phyloP scores from a whole-genome alignment of 2,797 vertebrate genomes.

The Cygnus olor region DNA sequence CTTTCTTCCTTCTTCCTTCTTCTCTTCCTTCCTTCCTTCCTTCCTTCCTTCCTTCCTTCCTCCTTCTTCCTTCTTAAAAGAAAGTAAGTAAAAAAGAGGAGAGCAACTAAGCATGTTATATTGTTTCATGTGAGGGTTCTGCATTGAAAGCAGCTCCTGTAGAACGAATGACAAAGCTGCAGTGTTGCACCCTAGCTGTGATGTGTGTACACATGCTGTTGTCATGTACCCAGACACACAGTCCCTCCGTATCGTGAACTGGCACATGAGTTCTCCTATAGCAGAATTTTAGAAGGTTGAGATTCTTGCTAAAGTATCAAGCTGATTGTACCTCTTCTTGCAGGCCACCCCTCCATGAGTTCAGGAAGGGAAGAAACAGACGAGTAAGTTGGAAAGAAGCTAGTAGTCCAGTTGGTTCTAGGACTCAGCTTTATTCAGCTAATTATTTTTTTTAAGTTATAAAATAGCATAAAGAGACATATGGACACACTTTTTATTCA shows the following conservation, averaged over 20 bases:
- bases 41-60: not conserved
- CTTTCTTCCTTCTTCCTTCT: too few relatives aligned
- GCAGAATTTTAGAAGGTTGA: not conserved
- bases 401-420: not conserved
- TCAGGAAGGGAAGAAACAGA: not conserved
- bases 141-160: not conserved
- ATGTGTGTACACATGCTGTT: not conserved
- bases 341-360: not conserved
- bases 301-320: not conserved
- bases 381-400: not conserved
- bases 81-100: too few relatives aligned
- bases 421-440: not conserved
- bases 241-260: not conserved
- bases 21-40: not conserved
- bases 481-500: not conserved
- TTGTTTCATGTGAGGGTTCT: not conserved
- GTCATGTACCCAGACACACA: not conserved
- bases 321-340: not conserved
- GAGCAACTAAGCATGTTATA: not conserved
- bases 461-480: not conserved
- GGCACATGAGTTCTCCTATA: rapidly evolving
- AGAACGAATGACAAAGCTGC: not conserved
- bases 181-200: not conserved
- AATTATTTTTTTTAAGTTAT: not conserved
- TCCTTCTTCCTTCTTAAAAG: not conserved